Conservation (phyloP, 1,140 invertebrate species). For the Venustaconcha ellipsiformis region DNA sequence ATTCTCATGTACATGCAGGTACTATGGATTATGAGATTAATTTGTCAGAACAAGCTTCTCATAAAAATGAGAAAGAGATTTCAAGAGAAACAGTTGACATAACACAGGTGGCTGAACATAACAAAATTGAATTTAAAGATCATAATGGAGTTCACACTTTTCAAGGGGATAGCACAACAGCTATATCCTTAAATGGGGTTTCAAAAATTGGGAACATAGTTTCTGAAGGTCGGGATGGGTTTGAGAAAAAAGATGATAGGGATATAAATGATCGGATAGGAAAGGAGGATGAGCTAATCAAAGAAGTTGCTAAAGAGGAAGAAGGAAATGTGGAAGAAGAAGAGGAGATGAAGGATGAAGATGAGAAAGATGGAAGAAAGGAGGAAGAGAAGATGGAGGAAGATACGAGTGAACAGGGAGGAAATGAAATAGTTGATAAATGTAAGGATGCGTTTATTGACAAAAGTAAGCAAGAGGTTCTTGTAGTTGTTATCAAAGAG, state of each 20-base stretch:
- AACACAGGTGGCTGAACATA: no score
- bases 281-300: slow-evolving; percentile 1
- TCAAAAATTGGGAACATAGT: no score
- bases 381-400: slow-evolving; percentile 2
- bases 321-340: background rate
- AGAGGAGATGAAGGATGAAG: background rate
- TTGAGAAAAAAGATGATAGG: background rate
- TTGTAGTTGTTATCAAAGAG: background rate
- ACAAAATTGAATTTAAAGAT: no score
- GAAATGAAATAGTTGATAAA: background rate
- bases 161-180: no score
- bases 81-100: no score
- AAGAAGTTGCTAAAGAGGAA: background rate
- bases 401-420: background rate
- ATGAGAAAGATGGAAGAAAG: background rate
- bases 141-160: no score
- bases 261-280: background rate
- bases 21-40: background rate
- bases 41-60: background rate
- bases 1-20: background rate
- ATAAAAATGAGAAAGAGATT: no score
- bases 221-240: background rate
- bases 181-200: no score
- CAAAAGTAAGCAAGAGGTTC: slow-evolving; percentile 18
- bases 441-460: slow-evolving; percentile 12